Evolutionary conservation across 2,797 vertebrate species (phyloP).

Genomic region (Malacoraja senta): DNA sequence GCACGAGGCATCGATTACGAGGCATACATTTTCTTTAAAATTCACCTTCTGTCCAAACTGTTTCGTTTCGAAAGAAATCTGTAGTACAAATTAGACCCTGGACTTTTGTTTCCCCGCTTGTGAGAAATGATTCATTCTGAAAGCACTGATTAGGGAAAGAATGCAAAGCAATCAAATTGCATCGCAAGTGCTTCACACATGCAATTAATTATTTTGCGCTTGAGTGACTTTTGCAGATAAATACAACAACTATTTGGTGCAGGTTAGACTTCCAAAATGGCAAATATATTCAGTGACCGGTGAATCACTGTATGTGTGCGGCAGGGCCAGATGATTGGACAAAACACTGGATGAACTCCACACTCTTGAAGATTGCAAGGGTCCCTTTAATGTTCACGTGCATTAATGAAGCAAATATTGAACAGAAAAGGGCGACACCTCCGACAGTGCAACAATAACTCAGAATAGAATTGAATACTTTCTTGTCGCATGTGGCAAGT

Average conservation of each 20-base stretch:
- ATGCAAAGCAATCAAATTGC: neutral
- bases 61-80: neutral
- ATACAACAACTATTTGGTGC: neutral
- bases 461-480: neutral
- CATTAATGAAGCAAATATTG: neutral
- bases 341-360: neutral
- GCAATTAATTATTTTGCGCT: neutral
- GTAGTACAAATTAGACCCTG: neutral
- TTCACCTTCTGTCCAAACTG: neutral
- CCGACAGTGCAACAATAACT: neutral
- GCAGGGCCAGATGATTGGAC: neutral
- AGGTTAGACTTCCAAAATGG: neutral
- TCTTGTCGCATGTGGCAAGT: no score
- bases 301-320: neutral
- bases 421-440: neutral
- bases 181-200: neutral
- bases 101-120: neutral
- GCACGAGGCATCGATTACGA: no score
- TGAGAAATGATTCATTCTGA: neutral
- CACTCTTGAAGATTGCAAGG: neutral
- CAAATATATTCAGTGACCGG: neutral
- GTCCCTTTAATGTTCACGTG: neutral
- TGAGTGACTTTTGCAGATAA: neutral
- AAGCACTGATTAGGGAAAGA: conserved; percentile 23
- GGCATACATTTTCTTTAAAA: no score